Evolutionary conservation across 2,797 vertebrate species (phyloP), one percentile per base, ranked within the genome.

Genomic region (Podargus strigoides): DNA sequence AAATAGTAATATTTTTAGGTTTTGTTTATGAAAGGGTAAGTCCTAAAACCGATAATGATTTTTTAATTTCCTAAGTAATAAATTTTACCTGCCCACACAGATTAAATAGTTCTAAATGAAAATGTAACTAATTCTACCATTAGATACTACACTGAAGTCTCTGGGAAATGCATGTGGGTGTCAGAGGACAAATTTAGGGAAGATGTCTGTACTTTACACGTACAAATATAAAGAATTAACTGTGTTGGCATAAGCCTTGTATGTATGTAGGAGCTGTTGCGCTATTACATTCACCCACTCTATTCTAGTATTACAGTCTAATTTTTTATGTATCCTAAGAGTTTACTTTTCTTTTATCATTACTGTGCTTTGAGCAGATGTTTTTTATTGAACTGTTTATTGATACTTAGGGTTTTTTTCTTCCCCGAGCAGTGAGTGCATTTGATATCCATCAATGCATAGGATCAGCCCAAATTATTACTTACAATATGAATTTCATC

Each of bases 381-480:
- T 7, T 47, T 95, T 95, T 96, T 93, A 95, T 95, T 90, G 92
- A 93, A 80, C 86, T 92, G 28, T 83, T 90, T 94, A 93, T 85
- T 92, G 95, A 91, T 68, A 68, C 82, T 78, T 60, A 64, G n/a
- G 26, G 46, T 28, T 90, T 94, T 91, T 91, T 84, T 56, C 39
- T 73, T 95, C 85, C 46, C 75, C 63, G 85, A 85, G 55, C 62
- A n/a, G 46, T 66, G 79, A 81, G 76, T 91, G 66, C 62, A 41
- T 95, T 95, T 96, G 89, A 55, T 89, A 91, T 73, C 92, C 59
- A 73, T 92, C 89, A 60, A 36, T 89, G 73, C 91, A 81, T 85
- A 94, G 87, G 42, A 89, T 53, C 68, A 92, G 42, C 58, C 89
- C 55, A 72, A 89, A 94, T 92, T 91, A 89, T 87, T 87, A 83